A percentile compares a stretch with the other conserved stretches of the same genome.
Conservation (phyloP, 2,113 vertebrate genomes). For the Zingel zingel region DNA sequence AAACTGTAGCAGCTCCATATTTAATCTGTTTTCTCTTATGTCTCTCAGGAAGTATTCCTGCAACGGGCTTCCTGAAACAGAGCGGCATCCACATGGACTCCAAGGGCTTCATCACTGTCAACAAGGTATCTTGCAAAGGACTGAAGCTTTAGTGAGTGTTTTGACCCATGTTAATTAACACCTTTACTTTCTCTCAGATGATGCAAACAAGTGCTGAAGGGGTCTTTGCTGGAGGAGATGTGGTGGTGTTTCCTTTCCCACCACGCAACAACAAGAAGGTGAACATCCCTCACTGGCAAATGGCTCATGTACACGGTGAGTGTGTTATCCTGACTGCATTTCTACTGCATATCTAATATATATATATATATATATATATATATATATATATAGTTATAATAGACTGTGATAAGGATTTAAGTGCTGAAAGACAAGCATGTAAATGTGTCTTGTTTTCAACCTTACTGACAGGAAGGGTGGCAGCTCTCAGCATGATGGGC, state of each 20-base stretch:
- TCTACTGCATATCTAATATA: too few relatives aligned
- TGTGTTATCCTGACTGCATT: conserved; percentile 6
- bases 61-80: conserved; percentile 93
- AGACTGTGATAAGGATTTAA: background rate
- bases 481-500: conserved; percentile 95
- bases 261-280: conserved; percentile 95
- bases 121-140: conserved; percentile 87
- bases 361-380: too few relatives aligned
- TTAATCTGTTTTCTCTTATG: background rate
- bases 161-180: background rate
- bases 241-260: conserved; percentile 90
- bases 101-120: conserved; percentile 94
- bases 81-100: conserved; percentile 93
- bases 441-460: conserved; percentile 7
- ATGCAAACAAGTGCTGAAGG: conserved; percentile 95
- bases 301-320: conserved; percentile 96
- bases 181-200: conserved; percentile 80
- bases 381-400: too few relatives aligned
- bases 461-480: conserved; percentile 87
- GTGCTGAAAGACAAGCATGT: background rate
- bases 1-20: background rate
- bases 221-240: conserved; percentile 94
- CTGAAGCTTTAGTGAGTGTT: background rate
- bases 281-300: conserved; percentile 98
- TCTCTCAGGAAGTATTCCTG: conserved; percentile 89